These are phyloP conservation scores for Drosophila conformis DNA, from an alignment of 2,888 invertebrate species.

Conservation along the genomic window DNA sequence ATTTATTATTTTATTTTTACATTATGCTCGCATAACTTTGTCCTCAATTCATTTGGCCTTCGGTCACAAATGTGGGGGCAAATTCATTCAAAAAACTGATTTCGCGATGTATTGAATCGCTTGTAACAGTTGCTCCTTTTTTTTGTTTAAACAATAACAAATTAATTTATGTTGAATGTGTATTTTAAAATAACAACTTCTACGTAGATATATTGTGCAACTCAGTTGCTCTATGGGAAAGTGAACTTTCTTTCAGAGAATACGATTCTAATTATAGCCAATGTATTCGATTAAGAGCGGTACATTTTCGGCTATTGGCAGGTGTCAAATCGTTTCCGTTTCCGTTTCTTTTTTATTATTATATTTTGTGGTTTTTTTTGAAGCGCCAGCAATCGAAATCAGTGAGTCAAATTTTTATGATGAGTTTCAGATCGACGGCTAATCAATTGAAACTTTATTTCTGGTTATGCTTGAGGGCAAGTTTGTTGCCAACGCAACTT, in stretches of 20 bases:
- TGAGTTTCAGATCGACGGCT: slow-evolving; percentile 44
- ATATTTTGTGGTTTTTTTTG: neutral
- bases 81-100: neutral
- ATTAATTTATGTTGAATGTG: neutral
- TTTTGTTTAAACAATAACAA: neutral
- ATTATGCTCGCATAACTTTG: no score
- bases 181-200: neutral
- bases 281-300: neutral
- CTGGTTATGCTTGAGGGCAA: slow-evolving; percentile 50
- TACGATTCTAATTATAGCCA: neutral
- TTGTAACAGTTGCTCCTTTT: neutral
- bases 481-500: slow-evolving; percentile 50
- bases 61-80: no score
- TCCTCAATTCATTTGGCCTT: no score
- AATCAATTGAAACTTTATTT: slow-evolving; percentile 56
- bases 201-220: no score
- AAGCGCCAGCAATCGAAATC: slow-evolving; percentile 3
- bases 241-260: no score
- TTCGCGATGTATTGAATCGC: neutral
- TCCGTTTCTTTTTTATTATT: neutral
- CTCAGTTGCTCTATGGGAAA: no score
- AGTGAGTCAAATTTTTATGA: slow-evolving; percentile 50
- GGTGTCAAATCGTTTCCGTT: slow-evolving; percentile 17
- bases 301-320: neutral
- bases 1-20: neutral